Evolutionary conservation across 2,888 invertebrate genomes (phyloP).

Genomic region (Xylocampa areola): DNA sequence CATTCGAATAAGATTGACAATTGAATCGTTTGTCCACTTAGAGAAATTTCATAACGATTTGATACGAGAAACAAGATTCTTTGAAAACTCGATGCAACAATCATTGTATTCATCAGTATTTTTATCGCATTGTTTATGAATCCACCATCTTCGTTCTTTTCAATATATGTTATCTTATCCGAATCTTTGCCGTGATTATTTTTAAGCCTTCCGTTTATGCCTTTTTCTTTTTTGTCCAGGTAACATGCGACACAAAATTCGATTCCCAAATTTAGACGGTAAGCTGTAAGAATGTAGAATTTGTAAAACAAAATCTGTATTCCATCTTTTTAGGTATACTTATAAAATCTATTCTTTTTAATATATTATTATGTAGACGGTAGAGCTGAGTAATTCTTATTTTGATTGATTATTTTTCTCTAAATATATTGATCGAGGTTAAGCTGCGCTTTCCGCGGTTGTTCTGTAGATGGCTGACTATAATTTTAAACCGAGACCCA

Average conservation of each 20-base stretch:
- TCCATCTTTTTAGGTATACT: no score
- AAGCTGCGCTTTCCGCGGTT: no score
- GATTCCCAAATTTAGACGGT: conserved; percentile 16
- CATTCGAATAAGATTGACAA: neutral
- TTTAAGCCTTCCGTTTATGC: conserved; percentile 43
- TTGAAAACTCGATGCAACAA: conserved; percentile 18
- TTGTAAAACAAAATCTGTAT: neutral
- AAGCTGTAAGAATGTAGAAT: conserved; percentile 2
- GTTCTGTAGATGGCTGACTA: no score
- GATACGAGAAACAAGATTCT: conserved; percentile 13
- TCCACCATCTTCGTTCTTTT: conserved; percentile 31
- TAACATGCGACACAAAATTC: conserved; percentile 30
- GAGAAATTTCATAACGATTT: conserved; percentile 3
- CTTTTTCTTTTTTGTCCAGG: conserved; percentile 17
- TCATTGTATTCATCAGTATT: conserved; percentile 34
- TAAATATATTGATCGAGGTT: no score
- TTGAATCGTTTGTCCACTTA: neutral
- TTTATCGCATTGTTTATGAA: conserved; percentile 50
- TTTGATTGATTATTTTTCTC: no score
- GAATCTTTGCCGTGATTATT: conserved; percentile 50
- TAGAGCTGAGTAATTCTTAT: no score
- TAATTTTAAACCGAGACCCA: no score
- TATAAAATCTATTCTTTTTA: no score
- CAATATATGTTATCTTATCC: conserved; percentile 41
- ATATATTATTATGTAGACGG: no score